Percentiles rank a stretch among this genome's conserved stretches.
Evolutionary conservation across 2,888 invertebrate genomes (phyloP).

Genomic region (Orthosia cruda): DNA sequence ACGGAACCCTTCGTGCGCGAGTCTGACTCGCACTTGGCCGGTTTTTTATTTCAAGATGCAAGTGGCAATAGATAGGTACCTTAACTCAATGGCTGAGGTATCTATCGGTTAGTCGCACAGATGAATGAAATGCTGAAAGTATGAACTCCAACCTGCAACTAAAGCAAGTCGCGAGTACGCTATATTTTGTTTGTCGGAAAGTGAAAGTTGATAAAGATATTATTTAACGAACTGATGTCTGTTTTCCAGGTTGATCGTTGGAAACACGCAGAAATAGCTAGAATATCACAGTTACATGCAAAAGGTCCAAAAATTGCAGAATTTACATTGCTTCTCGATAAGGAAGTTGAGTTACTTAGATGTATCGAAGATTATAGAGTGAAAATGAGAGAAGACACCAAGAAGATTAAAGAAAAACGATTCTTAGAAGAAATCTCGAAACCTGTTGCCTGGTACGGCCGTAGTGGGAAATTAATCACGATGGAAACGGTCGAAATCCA

Average conservation of each 20-base stretch:
- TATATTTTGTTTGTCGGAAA: too few relatives aligned
- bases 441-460: conserved; percentile 95
- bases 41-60: too few relatives aligned
- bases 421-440: conserved; percentile 94
- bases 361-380: conserved; percentile 94
- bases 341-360: conserved; percentile 94
- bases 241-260: conserved; percentile 92
- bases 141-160: neutral
- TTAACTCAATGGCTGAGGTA: neutral
- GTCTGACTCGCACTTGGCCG: too few relatives aligned
- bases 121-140: neutral
- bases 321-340: conserved; percentile 94
- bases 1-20: too few relatives aligned
- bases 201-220: neutral
- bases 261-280: conserved; percentile 93
- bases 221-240: neutral
- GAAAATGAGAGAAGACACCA: conserved; percentile 92
- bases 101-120: neutral
- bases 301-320: conserved; percentile 94
- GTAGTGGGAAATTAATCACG: conserved; percentile 93
- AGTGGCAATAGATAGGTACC: too few relatives aligned
- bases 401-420: conserved; percentile 92
- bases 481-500: conserved; percentile 97
- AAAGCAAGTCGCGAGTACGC: neutral
- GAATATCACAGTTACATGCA: conserved; percentile 93